These are phyloP conservation scores for Matsumyia berberina DNA, from an alignment of 2,888 invertebrate species.

Conservation along the genomic window DNA sequence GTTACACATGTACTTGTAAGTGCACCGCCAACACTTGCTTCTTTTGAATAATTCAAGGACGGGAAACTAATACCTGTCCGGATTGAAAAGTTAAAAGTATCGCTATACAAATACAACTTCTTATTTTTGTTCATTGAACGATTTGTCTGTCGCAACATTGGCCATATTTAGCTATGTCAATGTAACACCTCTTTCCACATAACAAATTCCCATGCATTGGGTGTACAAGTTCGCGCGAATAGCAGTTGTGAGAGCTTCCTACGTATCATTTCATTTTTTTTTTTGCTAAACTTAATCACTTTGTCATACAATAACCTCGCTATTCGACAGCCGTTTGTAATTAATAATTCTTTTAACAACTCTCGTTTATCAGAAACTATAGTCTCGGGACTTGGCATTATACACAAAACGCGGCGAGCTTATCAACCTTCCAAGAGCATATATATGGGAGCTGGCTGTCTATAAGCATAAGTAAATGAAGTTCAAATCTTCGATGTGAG, in stretches of 20 bases:
- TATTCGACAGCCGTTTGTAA: conserved; percentile 27
- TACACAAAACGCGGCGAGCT: conserved; percentile 37
- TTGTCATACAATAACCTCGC: conserved; percentile 48
- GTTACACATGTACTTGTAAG: background rate
- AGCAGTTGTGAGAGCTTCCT: conserved; percentile 46
- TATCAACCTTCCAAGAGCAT: conserved; percentile 49
- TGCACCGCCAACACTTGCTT: conserved; percentile 33
- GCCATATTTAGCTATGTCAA: conserved; percentile 61
- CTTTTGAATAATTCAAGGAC: conserved; percentile 33
- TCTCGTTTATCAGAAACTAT: conserved; percentile 45
- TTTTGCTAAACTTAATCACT: conserved; percentile 34
- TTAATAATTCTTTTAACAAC: conserved; percentile 12
- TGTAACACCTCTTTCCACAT: conserved; percentile 50
- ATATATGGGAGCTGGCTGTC: conserved; percentile 25
- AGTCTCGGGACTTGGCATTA: conserved; percentile 22
- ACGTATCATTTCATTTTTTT: conserved; percentile 34
- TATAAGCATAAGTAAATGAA: conserved; percentile 34
- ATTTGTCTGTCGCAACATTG: conserved; percentile 34
- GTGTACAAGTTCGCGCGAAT: conserved; percentile 52
- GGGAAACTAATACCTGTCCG: conserved; percentile 41
- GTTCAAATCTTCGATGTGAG: conserved; percentile 54
- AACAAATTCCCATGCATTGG: conserved; percentile 36
- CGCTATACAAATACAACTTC: conserved; percentile 9
- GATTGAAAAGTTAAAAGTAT: conserved; percentile 32
- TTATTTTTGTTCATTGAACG: conserved; percentile 27